A percentile compares a stretch with the other conserved stretches of the same genome.
These are phyloP conservation scores for Panthera tigris DNA, from an alignment of 2,113 vertebrate genomes.

Conservation along the genomic window DNA sequence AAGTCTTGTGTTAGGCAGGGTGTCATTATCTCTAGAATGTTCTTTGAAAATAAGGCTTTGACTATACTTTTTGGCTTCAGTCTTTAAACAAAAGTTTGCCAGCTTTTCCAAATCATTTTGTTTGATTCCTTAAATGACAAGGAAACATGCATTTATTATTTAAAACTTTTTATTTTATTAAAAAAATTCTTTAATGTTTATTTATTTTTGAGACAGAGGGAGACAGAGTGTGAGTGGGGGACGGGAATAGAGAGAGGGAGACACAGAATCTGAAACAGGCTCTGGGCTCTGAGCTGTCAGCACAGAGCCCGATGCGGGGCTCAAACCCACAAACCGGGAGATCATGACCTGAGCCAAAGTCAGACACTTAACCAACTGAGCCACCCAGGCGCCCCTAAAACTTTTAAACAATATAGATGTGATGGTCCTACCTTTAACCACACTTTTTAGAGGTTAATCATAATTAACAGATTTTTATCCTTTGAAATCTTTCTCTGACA, in stretches of 20 bases:
- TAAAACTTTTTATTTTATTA: neutral
- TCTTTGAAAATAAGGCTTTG: neutral
- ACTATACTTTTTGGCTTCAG: neutral
- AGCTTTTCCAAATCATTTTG: neutral
- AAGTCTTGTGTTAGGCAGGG: neutral
- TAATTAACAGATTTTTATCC: neutral
- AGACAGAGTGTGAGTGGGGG: too few relatives aligned
- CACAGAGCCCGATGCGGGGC: too few relatives aligned
- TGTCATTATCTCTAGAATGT: neutral
- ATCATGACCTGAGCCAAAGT: too few relatives aligned
- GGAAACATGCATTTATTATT: neutral
- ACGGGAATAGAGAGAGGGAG: too few relatives aligned
- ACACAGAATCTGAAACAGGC: too few relatives aligned
- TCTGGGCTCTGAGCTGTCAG: too few relatives aligned
- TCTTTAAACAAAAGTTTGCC: neutral
- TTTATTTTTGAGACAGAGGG: too few relatives aligned
- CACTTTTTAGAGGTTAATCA: neutral
- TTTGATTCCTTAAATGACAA: slow-evolving; percentile 3
- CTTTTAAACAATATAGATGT: neutral
- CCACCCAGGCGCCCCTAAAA: neutral
- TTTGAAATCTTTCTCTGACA: neutral
- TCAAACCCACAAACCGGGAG: too few relatives aligned
- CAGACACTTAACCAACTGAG: too few relatives aligned
- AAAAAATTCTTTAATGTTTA: too few relatives aligned
- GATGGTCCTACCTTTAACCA: neutral